Conservation (phyloP, 2,113 vertebrate genomes). For the Mormyrus lacerda region DNA sequence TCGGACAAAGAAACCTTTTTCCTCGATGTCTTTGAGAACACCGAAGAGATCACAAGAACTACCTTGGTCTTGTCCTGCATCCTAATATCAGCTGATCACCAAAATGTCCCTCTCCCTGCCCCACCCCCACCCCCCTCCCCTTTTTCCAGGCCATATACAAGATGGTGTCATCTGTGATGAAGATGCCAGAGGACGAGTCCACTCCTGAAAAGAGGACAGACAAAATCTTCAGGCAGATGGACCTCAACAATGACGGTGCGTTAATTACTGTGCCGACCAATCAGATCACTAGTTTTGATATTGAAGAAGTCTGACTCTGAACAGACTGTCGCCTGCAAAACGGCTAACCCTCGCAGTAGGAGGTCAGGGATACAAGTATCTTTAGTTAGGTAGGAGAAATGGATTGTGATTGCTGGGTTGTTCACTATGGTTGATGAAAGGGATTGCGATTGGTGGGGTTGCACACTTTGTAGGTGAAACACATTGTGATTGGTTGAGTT, state of each 20-base stretch:
- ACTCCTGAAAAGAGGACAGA: constrained; percentile 97
- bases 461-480: background rate
- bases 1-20: background rate
- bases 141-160: constrained; percentile 90
- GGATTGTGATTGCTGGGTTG: background rate
- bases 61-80: background rate
- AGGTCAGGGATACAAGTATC: background rate
- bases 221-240: constrained; percentile 99
- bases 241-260: constrained; percentile 96
- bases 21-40: background rate
- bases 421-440: background rate
- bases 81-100: background rate
- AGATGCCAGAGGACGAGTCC: constrained; percentile 97
- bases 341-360: background rate
- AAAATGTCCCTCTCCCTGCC: background rate
- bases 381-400: background rate
- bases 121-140: background rate
- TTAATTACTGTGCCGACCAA: constrained; percentile 19
- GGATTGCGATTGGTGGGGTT: background rate
- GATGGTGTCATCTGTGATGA: constrained; percentile 99
- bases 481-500: background rate
- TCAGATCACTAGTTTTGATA: background rate
- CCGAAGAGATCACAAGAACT: background rate
- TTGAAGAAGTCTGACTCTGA: background rate
- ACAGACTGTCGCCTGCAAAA: background rate